Base-by-base conservation (phyloP, 1,140 invertebrate species). In the Zaprionus davidi region DNA sequence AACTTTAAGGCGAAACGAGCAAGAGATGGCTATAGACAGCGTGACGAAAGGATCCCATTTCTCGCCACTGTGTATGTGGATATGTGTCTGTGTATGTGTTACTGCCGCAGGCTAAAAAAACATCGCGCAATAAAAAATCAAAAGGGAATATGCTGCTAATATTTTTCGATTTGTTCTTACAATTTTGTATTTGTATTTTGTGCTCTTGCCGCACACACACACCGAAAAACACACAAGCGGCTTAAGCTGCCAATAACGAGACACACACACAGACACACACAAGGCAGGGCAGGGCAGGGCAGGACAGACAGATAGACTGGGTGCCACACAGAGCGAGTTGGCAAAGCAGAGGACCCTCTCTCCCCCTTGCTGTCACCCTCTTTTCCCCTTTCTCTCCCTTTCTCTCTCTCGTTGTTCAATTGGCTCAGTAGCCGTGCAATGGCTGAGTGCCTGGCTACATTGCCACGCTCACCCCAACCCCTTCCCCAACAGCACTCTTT, bases 381-480 rank as follows among this genome's bases (percentile, higher is more conserved):
- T 6, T 28, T 12, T 28, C 9, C 62, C 6, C 46, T 34, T 12
- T 17, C 46, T 34, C 31, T 11, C 9, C 2, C 31, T 11, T 15
- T 15, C 26, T 1, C 13, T 13, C 22, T 24, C 34, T 3, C 51
- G n/a, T 44, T n/a, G 13, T 17, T 38, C 75, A 87, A 87, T 86
- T 86, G 83, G 83, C 83, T 79, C 83, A 62, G 85, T 73, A 63
- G 83, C 79, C 81, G 76, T 76, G 77, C 63, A 65, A 76, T 70
- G 67, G 71, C 83, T 87, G 84, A 83, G 80, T 88, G 80, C 84
- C 84, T 87, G 79, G 76, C 81, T 86, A 86, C 76, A 86, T 74
- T 79, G 72, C 67, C 78, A 78, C 75, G 60, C 69, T 55, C 56
- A 38, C 49, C 24, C 3, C 31, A 1, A 2, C 5, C 7, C 36